Percentiles rank a stretch among this genome's conserved stretches.
phyloP scores from a whole-genome alignment of 2,797 vertebrate genomes.

The Melanotaenia parkinsoni region DNA sequence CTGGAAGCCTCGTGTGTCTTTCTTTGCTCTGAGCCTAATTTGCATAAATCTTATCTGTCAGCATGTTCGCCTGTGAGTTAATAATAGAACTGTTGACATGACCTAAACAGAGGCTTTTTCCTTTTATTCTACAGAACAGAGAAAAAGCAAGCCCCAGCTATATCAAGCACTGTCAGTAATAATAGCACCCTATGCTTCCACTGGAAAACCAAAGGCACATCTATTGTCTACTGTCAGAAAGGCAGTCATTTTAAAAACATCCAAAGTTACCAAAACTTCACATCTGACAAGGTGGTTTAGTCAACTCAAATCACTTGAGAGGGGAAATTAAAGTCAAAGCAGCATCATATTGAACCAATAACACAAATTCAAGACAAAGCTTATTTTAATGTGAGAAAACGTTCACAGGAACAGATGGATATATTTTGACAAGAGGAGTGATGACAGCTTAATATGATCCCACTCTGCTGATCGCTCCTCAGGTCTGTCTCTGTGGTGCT shows the following conservation, averaged over 20 bases:
- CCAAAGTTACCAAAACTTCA: conserved; percentile 17
- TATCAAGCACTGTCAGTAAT: conserved; percentile 60
- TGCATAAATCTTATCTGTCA: conserved; percentile 49
- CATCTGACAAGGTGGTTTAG: conserved; percentile 43
- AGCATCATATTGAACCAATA: conserved; percentile 57
- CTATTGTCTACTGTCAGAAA: conserved; percentile 46
- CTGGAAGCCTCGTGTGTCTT: conserved; percentile 18
- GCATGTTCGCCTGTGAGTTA: conserved; percentile 54
- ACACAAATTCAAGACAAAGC: conserved; percentile 47
- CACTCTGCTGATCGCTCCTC: conserved; percentile 50
- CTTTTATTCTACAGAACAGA: conserved; percentile 48
- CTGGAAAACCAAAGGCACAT: conserved; percentile 30
- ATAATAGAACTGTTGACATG: conserved; percentile 66
- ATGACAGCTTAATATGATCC: conserved; percentile 55
- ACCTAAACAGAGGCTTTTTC: conserved; percentile 45
- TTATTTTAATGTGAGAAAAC: conserved; percentile 30
- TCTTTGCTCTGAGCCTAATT: conserved; percentile 41
- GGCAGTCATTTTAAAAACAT: conserved; percentile 31
- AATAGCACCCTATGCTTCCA: conserved; percentile 28
- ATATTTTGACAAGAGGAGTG: conserved; percentile 53
- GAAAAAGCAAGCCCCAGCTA: conserved; percentile 49
- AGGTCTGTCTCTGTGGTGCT: conserved; percentile 43
- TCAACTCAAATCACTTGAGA: conserved; percentile 47
- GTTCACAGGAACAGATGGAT: conserved; percentile 27
- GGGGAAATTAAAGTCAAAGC: conserved; percentile 56